Conservation (phyloP, 2,113 vertebrate genomes). For the Neolamprologus kungweensis region DNA sequence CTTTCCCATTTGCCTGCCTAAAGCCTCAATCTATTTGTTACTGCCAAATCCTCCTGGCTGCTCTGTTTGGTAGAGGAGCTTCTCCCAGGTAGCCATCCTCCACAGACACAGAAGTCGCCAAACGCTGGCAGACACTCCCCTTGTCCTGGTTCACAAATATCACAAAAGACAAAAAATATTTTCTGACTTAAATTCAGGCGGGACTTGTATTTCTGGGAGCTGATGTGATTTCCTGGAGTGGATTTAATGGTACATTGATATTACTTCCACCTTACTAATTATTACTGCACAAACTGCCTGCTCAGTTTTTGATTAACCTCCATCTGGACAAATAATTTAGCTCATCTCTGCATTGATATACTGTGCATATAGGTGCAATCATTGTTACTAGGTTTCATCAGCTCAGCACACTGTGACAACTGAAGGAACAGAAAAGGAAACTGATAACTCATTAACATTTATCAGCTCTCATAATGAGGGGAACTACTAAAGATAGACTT, state of each 20-base stretch:
- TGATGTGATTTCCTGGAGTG: not conserved
- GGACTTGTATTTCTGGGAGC: not conserved
- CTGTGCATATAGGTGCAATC: not conserved
- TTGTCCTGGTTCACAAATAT: not conserved
- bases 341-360: not conserved
- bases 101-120: not conserved
- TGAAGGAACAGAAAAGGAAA: not conserved
- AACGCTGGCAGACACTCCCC: not conserved
- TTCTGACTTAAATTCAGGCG: not conserved
- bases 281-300: not conserved
- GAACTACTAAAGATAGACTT: not conserved
- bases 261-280: not conserved
- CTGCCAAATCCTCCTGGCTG: not conserved
- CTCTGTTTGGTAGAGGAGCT: not conserved
- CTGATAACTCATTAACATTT: not conserved
- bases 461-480: not conserved
- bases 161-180: not conserved
- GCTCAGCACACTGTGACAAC: not conserved
- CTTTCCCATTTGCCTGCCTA: not conserved
- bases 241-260: not conserved
- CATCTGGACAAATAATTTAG: not conserved
- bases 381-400: not conserved
- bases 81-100: not conserved
- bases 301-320: not conserved
- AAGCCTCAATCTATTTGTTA: conserved; percentile 4